Evolutionary conservation across 2,113 vertebrate genomes (phyloP), one percentile per base, ranked within the genome.

Genomic region (Gambusia holbrooki): DNA sequence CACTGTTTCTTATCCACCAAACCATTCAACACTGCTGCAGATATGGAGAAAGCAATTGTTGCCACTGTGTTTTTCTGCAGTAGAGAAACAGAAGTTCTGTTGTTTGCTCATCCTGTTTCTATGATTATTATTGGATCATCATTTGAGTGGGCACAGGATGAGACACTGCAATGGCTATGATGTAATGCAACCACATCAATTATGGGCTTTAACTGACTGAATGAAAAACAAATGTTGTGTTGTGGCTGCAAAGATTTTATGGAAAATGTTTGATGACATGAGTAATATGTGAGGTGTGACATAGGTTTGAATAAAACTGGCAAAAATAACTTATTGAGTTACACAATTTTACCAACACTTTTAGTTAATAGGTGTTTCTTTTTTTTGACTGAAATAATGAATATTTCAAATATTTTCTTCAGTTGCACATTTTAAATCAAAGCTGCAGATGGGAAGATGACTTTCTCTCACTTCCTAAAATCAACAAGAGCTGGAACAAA

Each of bases 181-280:
- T 74, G 88, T 79, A 81, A 86, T 64, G 54, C 25, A 66, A 71
- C 88, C 83, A 79, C 86, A 81, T 84, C 84, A 69, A 85, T 88
- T 77, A 82, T 62, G 40, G 76, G 65, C 42, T 84, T 67, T 65
- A 62, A 78, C 45, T 25, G 72, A 66, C 67, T 70, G 48, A 42
- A 37, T 60, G 78, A 79, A 73, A 66, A 85, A 88, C 84, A 86
- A 64, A 82, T 66, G 27, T 29, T 68, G 29, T 29, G 78, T 64
- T 62, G 77, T 64, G 40, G 54, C 71, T 77, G 33, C n/a, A 1
- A 64, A 61, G 63, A 9, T 69, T 74, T 73, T 77, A 69, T 11
- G 0, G 48, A 65, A 51, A 48, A n/a, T 6, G 25, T 45, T 67
- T 42, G 32, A 51, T 5, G n/a, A 73, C 60, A 80, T 74, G 76